A percentile compares a stretch with the other conserved stretches of the same genome.
phyloP scores from a whole-genome alignment of 2,888 invertebrate species.

The Mellilla xanthometata region DNA sequence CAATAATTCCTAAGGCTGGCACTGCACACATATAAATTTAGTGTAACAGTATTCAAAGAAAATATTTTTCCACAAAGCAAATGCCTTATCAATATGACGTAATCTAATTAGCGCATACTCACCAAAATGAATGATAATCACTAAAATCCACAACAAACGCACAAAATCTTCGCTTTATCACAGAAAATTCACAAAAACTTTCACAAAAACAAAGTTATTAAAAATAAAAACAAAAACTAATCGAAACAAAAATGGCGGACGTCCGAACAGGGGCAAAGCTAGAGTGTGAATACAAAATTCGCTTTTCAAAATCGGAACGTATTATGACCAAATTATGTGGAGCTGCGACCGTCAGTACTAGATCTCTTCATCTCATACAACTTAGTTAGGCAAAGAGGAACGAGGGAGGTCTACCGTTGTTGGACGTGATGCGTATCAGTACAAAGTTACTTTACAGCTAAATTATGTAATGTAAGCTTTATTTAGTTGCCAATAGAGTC shows the following conservation, averaged over 20 bases:
- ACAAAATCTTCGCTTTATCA: conserved; percentile 1
- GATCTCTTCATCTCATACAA: conserved; percentile 2
- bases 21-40: neutral
- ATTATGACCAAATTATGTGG: conserved; percentile 40
- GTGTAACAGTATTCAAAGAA: neutral
- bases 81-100: conserved; percentile 22
- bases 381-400: conserved; percentile 18
- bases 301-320: conserved; percentile 68
- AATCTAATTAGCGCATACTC: conserved; percentile 17
- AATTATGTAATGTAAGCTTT: neutral
- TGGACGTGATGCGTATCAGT: conserved; percentile 15
- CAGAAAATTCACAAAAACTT: conserved; percentile 17
- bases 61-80: conserved; percentile 8
- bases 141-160: conserved; percentile 1
- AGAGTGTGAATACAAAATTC: conserved; percentile 70
- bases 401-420: conserved; percentile 6
- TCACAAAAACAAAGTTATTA: conserved; percentile 15
- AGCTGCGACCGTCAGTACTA: conserved; percentile 29
- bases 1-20: too few relatives aligned
- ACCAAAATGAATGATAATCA: conserved; percentile 8
- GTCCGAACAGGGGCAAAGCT: conserved; percentile 45
- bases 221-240: conserved; percentile 35
- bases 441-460: neutral
- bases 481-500: conserved; percentile 9
- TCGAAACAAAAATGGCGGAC: conserved; percentile 53